These are phyloP conservation scores for Cetoscarus ocellatus DNA, from an alignment of 2,797 vertebrate genomes.

Conservation along the genomic window DNA sequence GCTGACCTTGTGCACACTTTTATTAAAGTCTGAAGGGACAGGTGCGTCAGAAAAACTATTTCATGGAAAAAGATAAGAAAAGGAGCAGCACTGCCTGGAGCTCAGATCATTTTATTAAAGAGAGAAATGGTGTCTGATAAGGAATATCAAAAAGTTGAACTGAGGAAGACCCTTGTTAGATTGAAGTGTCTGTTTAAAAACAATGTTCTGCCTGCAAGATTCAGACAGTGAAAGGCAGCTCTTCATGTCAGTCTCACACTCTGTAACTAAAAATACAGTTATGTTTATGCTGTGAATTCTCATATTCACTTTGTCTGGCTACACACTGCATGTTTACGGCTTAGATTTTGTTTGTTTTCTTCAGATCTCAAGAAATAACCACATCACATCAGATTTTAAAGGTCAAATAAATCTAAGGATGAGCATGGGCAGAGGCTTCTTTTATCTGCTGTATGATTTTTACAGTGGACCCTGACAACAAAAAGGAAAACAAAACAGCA, in stretches of 20 bases:
- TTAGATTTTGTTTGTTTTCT: too few relatives aligned
- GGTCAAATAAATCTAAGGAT: too few relatives aligned
- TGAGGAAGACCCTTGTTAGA: constrained; percentile 12
- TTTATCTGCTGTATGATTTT: too few relatives aligned
- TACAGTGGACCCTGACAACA: too few relatives aligned
- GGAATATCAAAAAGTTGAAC: constrained; percentile 44
- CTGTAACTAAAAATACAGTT: not conserved
- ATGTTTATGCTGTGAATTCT: too few relatives aligned
- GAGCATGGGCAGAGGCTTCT: too few relatives aligned
- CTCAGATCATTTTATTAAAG: constrained; percentile 38
- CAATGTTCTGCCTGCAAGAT: constrained; percentile 1
- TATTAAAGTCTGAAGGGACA: constrained; percentile 38
- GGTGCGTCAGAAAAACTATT: constrained; percentile 44
- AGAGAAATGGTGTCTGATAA: constrained; percentile 30
- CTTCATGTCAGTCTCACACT: constrained; percentile 18
- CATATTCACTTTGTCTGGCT: too few relatives aligned
- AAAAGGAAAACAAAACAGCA: too few relatives aligned
- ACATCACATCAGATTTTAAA: too few relatives aligned
- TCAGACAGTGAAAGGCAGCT: not conserved
- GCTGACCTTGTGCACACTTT: constrained; percentile 28
- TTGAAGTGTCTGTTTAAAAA: constrained; percentile 35
- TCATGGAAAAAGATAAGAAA: constrained; percentile 45
- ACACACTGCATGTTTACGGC: too few relatives aligned
- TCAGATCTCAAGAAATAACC: too few relatives aligned
- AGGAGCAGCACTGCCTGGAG: constrained; percentile 28